A percentile compares a stretch with the other conserved stretches of the same genome.
These are phyloP conservation scores for Pristionchus exspectatus DNA, from an alignment of 2,888 invertebrate species.

Conservation along the genomic window DNA sequence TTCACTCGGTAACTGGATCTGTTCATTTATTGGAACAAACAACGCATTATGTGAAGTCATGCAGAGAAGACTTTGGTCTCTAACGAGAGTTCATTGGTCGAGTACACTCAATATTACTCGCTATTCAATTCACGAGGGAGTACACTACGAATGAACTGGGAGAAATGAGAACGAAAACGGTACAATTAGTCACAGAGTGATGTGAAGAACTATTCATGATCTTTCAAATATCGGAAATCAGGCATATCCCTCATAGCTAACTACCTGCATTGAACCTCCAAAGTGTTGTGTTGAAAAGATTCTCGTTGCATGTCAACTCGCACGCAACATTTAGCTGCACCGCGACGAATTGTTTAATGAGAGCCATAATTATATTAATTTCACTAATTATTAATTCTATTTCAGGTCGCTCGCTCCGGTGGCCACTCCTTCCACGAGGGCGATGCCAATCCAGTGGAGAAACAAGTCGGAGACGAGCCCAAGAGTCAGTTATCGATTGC, in stretches of 20 bases:
- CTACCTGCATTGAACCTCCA: not conserved
- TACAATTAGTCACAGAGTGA: not conserved
- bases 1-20: not conserved
- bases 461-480: not conserved
- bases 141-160: not conserved
- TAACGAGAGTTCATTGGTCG: not conserved
- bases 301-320: too few species aligned
- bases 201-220: not conserved
- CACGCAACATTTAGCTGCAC: too few species aligned
- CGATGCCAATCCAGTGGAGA: not conserved
- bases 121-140: not conserved
- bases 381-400: not conserved
- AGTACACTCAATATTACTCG: not conserved
- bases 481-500: not conserved
- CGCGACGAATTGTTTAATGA: too few species aligned
- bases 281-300: too few species aligned
- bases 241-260: not conserved
- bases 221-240: not conserved
- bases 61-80: not conserved
- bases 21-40: not conserved
- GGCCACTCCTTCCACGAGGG: not conserved
- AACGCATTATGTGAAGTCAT: not conserved
- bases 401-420: constrained; percentile 20
- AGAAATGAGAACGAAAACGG: not conserved
- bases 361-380: too few species aligned